Base-by-base conservation (phyloP, 1,140 invertebrate genomes). In the Platorchestia sp. region DNA sequence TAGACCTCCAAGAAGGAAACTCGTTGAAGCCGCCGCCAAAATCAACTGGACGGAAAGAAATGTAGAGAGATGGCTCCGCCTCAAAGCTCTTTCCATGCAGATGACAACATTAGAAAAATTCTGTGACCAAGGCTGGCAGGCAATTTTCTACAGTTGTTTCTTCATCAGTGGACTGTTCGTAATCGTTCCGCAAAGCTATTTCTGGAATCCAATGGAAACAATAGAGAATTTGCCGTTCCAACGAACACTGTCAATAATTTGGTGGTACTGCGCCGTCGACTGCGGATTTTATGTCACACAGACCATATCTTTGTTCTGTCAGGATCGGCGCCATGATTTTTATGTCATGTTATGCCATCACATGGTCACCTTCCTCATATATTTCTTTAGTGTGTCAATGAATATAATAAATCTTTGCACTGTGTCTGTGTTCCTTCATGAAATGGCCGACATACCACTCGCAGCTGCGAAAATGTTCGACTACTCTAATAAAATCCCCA, bases 41-140 rank as follows among this genome's bases (percentile, higher is more conserved):
- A 91, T 91, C 44, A 45, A 45, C 10, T 91, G 89, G 89, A 41
- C 89, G 41, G 89, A 91, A 44, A 3, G 89, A 36, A 44, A 22
- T 43, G 89, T 91, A 14, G 89, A 91, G 43, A 42, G 89, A 44
- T 91, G 89, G 89, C 89, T 91, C 1, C 41, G 89, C 7, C 89
- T 41, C 5, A 91, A 44, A 45, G 89, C 89, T 3, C 43, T 91
- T 5, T 91, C 89, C 7, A 22, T 44, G 89, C 89, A 91, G 43
- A 91, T 91, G 89, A 91, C 89, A 36, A 91, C 89, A 44, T 10
- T 91, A 41, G 89, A 91, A 44, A 91, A 91, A 41, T 91, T 91
- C 42, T 91, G 89, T 45, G 89, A 91, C 42, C 22, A 43, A 22
- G 89, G 89, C 1, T 91, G 89, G 89, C 89, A 91, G 36, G 41